A percentile compares a stretch with the other conserved stretches of the same genome.
These are phyloP conservation scores for Sardina pilchardus DNA, from an alignment of 2,113 vertebrate genomes.

Conservation along the genomic window DNA sequence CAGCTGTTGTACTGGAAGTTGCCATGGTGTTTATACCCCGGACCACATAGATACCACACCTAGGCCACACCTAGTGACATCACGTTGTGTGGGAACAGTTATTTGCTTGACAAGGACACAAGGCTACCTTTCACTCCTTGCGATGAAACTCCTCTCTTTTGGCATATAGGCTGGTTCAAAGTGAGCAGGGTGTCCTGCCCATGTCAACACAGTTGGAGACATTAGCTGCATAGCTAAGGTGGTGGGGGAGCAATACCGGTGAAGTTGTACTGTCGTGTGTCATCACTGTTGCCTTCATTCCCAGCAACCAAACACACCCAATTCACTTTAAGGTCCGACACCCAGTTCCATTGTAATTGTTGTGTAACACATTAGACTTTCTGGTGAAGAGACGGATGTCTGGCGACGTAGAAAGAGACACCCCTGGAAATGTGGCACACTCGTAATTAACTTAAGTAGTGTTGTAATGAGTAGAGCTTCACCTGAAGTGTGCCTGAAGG, in stretches of 20 bases:
- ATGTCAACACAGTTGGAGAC: conserved; percentile 69
- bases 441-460: neutral
- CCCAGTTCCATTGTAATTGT: neutral
- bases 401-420: neutral
- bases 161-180: conserved; percentile 52
- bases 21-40: neutral
- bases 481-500: neutral
- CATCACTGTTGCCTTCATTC: neutral
- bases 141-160: conserved; percentile 49
- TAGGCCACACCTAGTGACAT: conserved; percentile 32
- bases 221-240: conserved; percentile 39
- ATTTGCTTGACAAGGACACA: neutral
- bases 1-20: too few relatives aligned
- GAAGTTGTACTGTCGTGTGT: neutral
- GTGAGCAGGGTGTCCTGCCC: conserved; percentile 52
- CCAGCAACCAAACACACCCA: neutral
- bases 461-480: neutral
- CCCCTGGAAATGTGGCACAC: neutral
- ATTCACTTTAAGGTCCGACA: neutral
- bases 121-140: neutral
- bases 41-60: neutral
- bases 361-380: neutral
- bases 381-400: neutral
- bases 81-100: conserved; percentile 8
- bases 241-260: neutral